Base-by-base conservation (phyloP, 2,113 vertebrate species). In the Morone saxatilis region DNA sequence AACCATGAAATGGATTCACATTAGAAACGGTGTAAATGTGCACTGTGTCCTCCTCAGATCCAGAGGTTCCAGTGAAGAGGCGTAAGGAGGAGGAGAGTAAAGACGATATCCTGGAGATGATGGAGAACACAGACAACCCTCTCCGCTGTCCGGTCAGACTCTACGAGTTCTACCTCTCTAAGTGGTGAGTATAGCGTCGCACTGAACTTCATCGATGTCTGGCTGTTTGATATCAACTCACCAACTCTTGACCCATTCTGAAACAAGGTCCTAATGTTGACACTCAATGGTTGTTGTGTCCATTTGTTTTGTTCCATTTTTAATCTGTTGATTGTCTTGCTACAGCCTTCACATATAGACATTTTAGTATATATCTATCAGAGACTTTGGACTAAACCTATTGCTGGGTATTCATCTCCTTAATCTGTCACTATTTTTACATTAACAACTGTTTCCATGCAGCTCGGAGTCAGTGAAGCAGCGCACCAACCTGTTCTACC, bases 91-190 rank as follows among this genome's bases (percentile, higher is more conserved):
- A 97, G 8, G 93, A 94, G 14, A 84, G 11, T 43, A 89, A 93
- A 54, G 93, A 91, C 6, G 96, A 97, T 2, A 95, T 96, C 63
- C 95, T 99, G 88, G 97, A 99, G 93, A 99, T 99, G 97, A 94
- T 95, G 62, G 98, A 99, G 92, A 99, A 99, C 86, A 93, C 95
- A 0, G 97, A 98, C 22, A 99, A 99, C 85, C 98, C 98, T 25
- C 96, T 99, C 48, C 96, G 97, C 38, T 99, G 98, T 81, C 98
- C 98, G 0, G 98, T 99, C 54, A 94, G 97, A 73, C 97, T 99
- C 11, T 99, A 98, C 56, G 98, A 99, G 84, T 99, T 99, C 85
- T 99, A 99, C 94, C 94, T 99, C 72, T 99, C 98, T 25, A 99
- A 99, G 92, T 99, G 98, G 98, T 98, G 84, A 93, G 96, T 92